Evolutionary conservation across 1,140 invertebrate species (phyloP).

Genomic region (Caenorhabditis remanei): DNA sequence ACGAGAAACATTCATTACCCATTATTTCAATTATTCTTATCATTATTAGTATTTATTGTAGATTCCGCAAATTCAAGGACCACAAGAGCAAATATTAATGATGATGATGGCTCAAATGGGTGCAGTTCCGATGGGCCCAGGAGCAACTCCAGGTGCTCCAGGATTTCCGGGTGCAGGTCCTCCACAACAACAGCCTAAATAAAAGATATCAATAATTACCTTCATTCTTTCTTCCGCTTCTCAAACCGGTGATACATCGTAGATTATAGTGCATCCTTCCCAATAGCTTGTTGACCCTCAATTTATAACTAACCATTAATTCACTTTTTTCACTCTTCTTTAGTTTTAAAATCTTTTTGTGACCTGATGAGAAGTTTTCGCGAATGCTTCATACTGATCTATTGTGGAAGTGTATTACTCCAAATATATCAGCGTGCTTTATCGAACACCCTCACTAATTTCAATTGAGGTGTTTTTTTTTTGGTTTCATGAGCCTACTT

Average conservation of each 20-base stretch:
- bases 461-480: too few species aligned
- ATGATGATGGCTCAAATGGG: conserved; percentile 35
- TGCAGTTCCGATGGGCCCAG: neutral
- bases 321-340: neutral
- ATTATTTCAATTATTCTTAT: neutral
- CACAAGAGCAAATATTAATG: conserved; percentile 3
- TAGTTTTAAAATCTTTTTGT: too few species aligned
- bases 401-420: too few species aligned
- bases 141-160: neutral
- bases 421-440: too few species aligned
- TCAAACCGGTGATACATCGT: neutral
- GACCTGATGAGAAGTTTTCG: too few species aligned
- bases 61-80: neutral
- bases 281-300: neutral
- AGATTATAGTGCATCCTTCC: neutral
- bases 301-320: neutral
- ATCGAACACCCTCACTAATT: too few species aligned
- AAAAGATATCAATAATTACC: too few species aligned
- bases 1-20: neutral
- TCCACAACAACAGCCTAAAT: conserved; percentile 13
- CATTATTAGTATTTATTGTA: neutral
- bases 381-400: too few species aligned
- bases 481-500: neutral
- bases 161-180: neutral
- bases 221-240: neutral